These are phyloP conservation scores for Heteromyza rotundicornis DNA, from an alignment of 2,888 invertebrate genomes.

Conservation along the genomic window DNA sequence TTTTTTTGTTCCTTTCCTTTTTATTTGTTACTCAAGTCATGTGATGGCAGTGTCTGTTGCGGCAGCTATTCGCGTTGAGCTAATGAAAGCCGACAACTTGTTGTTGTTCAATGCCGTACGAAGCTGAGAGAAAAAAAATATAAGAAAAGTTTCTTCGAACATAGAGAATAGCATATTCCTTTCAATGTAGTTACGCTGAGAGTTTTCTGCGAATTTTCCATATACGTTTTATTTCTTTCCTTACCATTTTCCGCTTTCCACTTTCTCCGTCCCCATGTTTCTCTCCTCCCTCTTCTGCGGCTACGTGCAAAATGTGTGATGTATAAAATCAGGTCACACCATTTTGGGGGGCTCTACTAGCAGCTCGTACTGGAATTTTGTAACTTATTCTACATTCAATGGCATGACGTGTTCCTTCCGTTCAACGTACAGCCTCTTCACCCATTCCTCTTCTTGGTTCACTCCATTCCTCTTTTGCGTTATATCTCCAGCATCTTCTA, in stretches of 20 bases:
- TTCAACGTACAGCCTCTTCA: neutral
- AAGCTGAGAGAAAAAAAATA: no score
- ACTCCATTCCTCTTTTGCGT: no score
- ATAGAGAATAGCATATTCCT: neutral
- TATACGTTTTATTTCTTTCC: no score
- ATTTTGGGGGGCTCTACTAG: neutral
- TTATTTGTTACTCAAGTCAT: neutral
- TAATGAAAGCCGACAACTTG: constrained; percentile 10
- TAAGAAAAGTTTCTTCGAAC: neutral
- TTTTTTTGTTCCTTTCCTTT: neutral
- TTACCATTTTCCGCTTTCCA: no score
- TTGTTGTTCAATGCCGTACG: no score
- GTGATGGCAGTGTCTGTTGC: neutral
- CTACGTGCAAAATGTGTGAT: neutral
- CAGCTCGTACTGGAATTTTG: neutral
- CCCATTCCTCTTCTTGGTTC: neutral
- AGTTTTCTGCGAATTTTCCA: no score
- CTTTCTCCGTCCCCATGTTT: no score
- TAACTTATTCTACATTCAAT: neutral
- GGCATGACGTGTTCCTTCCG: neutral
- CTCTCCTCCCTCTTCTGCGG: no score
- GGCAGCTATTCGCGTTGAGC: constrained; percentile 9
- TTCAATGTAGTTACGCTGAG: neutral
- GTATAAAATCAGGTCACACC: constrained; percentile 17
- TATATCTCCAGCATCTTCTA: neutral